A percentile compares a stretch with the other conserved stretches of the same genome.
Conservation (phyloP, 92 coral and sea anemone species). For the Porites evermanni region DNA sequence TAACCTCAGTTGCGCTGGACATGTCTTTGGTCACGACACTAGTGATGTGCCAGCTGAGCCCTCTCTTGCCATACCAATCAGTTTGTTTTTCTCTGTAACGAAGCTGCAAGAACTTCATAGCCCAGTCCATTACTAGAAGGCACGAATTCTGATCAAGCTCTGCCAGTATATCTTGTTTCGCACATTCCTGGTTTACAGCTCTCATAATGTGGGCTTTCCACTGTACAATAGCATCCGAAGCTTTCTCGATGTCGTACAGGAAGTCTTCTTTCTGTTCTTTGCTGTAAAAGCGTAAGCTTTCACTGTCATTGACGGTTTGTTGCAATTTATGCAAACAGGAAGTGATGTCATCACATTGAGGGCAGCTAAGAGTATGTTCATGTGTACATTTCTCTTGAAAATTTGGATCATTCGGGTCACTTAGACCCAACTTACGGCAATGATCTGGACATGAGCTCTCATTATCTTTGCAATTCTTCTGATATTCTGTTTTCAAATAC, state of each 20-base stretch:
- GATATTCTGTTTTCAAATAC: too few species aligned
- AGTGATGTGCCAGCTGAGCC: constrained; percentile 81
- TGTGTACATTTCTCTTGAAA: constrained; percentile 33
- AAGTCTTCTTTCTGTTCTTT: constrained; percentile 78
- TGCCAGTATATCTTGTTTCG: constrained; percentile 69
- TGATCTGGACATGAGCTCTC: constrained; percentile 50
- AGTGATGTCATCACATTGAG: constrained; percentile 70
- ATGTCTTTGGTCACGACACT: constrained; percentile 57
- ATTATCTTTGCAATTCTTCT: constrained; percentile 51
- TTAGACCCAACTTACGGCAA: constrained; percentile 42
- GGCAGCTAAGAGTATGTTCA: constrained; percentile 50
- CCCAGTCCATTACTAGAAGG: constrained; percentile 83
- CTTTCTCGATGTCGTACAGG: constrained; percentile 71
- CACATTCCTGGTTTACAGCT: constrained; percentile 75
- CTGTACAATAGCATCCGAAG: constrained; percentile 54
- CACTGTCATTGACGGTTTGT: constrained; percentile 48
- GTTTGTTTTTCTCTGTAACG: constrained; percentile 80
- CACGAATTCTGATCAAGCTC: constrained; percentile 68
- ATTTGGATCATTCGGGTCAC: too few species aligned
- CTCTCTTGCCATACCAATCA: constrained; percentile 82
- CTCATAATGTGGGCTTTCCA: constrained; percentile 90
- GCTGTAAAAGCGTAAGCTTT: constrained; percentile 66
- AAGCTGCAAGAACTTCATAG: constrained; percentile 84
- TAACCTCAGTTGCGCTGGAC: constrained; percentile 58
- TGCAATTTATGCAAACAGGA: constrained; percentile 60